A percentile compares a stretch with the other conserved stretches of the same genome.
These are phyloP conservation scores for Phataginus tetradactyla DNA, from an alignment of 2,797 vertebrate genomes.

Conservation along the genomic window DNA sequence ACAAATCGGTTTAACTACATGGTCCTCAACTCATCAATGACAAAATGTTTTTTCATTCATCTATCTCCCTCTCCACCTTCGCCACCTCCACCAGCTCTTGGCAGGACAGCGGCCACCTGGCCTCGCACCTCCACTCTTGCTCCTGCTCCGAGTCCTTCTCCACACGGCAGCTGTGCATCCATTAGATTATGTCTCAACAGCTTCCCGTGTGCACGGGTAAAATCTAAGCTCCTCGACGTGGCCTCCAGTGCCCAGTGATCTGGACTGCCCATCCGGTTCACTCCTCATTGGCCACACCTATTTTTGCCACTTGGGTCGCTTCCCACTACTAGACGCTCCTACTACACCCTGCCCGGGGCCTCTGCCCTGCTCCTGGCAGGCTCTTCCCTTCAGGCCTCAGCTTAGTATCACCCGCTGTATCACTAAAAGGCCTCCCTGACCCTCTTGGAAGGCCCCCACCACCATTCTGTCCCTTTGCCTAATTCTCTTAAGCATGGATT, in stretches of 20 bases:
- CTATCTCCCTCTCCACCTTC: background rate
- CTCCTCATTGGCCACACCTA: no score
- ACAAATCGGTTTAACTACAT: background rate
- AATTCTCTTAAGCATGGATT: background rate
- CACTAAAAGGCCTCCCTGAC: background rate
- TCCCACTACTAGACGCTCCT: background rate
- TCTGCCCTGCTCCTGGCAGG: background rate
- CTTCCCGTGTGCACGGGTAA: background rate
- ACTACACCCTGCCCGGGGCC: background rate
- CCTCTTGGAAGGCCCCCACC: rapidly evolving
- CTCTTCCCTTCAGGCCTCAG: background rate
- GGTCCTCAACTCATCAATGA: background rate
- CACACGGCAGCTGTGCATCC: rapidly evolving
- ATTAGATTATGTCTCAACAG: no score
- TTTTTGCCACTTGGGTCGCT: background rate
- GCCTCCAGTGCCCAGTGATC: background rate
- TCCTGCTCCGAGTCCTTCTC: background rate
- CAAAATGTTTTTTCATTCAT: rapidly evolving
- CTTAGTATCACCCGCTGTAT: no score
- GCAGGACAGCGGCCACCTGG: background rate
- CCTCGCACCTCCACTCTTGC: background rate
- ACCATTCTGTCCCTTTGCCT: background rate
- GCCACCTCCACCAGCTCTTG: background rate
- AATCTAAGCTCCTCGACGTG: background rate
- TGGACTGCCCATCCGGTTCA: background rate